Conservation (phyloP, 35 echinoderm and acorn worm genomes). For the Anneissia japonica region DNA sequence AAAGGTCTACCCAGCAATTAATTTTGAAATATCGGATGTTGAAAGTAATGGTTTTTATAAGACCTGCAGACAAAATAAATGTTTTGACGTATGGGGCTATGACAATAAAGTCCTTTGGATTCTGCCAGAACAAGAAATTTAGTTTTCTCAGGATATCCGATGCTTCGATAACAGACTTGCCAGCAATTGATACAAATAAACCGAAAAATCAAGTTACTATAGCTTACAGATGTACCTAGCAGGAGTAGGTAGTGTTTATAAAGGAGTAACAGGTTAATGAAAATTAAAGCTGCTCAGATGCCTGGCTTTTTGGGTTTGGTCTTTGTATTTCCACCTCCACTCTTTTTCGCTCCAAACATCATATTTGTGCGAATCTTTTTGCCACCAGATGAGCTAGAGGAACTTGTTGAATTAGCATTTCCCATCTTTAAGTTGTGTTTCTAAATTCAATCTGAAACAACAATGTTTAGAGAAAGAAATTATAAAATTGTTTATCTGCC, state of each 20-base stretch:
- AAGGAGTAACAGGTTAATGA: not conserved
- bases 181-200: no score
- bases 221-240: not conserved
- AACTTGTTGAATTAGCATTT: not conserved
- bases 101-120: no score
- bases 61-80: no score
- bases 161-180: no score
- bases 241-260: not conserved
- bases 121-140: no score
- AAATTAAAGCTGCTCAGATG: not conserved
- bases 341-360: not conserved
- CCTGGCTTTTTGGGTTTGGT: not conserved
- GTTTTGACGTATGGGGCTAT: no score
- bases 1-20: no score
- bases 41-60: no score
- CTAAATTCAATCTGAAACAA: not conserved
- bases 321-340: not conserved
- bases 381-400: not conserved
- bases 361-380: not conserved
- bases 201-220: not conserved
- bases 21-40: no score
- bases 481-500: no score
- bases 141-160: no score
- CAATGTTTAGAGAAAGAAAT: no score
- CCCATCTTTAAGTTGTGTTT: not conserved